Base-by-base conservation (phyloP, 2,797 vertebrate genomes). In the Microtus agrestis region DNA sequence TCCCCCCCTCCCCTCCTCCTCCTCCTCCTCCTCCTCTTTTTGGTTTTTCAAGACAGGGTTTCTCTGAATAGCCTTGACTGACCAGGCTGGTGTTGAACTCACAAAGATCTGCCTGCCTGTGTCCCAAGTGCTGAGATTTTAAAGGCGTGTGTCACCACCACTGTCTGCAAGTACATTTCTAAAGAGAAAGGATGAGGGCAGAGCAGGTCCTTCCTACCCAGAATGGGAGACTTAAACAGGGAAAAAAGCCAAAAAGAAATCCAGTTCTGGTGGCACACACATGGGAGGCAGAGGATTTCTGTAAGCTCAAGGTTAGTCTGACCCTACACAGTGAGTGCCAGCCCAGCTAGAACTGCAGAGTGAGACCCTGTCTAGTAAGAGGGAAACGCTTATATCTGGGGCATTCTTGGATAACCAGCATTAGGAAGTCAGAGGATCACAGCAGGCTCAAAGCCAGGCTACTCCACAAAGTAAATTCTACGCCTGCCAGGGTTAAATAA, bases 1-100 rank as follows among this genome's bases (percentile, higher is more conserved):
- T 54, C 5, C 3, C 40, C 4, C 4, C 2, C 51, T 54, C 4
- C 2, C 48, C 3, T 14, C 3, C 48, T 51, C 0, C 0, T 13
- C 3, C 0, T 51, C 48, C 2, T 51, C 12, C 12, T 51, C 13
- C 5, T 51, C 14, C 5, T 54, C 10, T 27, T 63, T 12, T 17
- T 27, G 9, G 8, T 1, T 63, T 63, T 65, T 5, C 10, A 13
- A 65, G n/a, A 71, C 67, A 71, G 34, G 69, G 8, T 37, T 71
- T 71, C 17, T 37, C 69, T 71, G 69, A 10, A 71, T 37, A 71
- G 7, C n/a, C 17, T 71, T 37, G 69, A 17, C 69, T 71, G 34
- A 27, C 27, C 27, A 65, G 67, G 67, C 34, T 71, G 69, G n/a
- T 19, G 17, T 71, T 3, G 17, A 37, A 71, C 69, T 71, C 17